Base-by-base conservation (phyloP, 2,797 vertebrate species). In the Acridotheres tristis region DNA sequence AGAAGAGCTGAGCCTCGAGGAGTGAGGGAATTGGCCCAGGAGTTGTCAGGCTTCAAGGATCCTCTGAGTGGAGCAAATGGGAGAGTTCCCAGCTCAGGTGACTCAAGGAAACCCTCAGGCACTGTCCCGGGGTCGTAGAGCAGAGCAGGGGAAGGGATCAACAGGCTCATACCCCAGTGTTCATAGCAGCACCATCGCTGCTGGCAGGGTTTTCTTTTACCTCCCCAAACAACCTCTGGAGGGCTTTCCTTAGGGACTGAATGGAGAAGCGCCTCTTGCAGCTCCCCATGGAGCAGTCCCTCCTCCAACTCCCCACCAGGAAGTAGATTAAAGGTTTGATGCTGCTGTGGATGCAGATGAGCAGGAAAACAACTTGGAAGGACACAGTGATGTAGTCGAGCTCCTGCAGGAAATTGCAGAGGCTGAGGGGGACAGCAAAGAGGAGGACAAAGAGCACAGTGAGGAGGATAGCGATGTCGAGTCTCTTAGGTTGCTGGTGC, bases 401-500 rank as follows among this genome's bases (percentile, higher is more conserved):
- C 29, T 63, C 14, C 20, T 32, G 29, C 29, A 43, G 29, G 20
- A 43, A 30, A 16, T 42, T 42, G 3, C 13, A 30, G 38, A 62
- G 7, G 20, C 10, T 16, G 40, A 22, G 9, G 1, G 7, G 29
- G 13, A 30, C 7, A 42, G 38, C 25, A 50, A 50, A 50, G 48
- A 26, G 48, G 25, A 50, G 48, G 25, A 50, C 11, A 4, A 29
- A 74, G 48, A 96, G 50, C 23, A 94, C 50, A 0, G 25, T 59
- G 65, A 96, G 43, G 32, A 93, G 42, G n/a, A 91, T 68, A 13
- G 81, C n/a, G 0, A 90, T 47, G 45, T 85, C 76, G 6, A 95
- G 71, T 48, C 72, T 91, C 58, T 14, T 50, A 8, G 25, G 32
- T 50, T 13, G 59, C 3, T 1, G 42, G 6, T 2, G 21, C 78